A percentile compares a stretch with the other conserved stretches of the same genome.
phyloP scores from a whole-genome alignment of 2,888 invertebrate species.

The Aproaerema taeniolella region DNA sequence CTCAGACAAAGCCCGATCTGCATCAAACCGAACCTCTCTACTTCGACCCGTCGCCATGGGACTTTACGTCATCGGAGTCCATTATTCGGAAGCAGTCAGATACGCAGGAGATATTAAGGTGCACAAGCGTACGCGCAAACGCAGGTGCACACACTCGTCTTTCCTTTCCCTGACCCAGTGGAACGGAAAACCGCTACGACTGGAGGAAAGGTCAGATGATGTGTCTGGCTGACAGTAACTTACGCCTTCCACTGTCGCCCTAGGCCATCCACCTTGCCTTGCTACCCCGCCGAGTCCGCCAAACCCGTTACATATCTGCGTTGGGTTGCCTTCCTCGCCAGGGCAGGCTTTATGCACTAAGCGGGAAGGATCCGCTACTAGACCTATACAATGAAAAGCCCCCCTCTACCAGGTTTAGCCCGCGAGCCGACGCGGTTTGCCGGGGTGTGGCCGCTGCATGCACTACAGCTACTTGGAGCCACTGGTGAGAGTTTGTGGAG shows the following conservation, averaged over 20 bases:
- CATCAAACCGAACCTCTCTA: conserved; percentile 13
- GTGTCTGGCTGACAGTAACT: conserved; percentile 12
- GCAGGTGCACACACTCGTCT: conserved; percentile 7
- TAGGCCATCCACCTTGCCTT: conserved; percentile 15
- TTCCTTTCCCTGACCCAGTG: conserved; percentile 7
- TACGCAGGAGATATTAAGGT: conserved; percentile 2
- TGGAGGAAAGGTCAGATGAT: conserved; percentile 11
- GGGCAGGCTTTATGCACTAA: not conserved
- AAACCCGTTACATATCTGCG: not conserved
- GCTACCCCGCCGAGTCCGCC: conserved; percentile 1
- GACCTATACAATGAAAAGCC: too few relatives aligned
- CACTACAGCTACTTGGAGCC: too few relatives aligned
- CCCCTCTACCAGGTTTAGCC: too few relatives aligned
- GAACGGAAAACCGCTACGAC: conserved; percentile 15
- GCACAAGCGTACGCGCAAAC: not conserved
- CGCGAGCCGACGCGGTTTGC: too few relatives aligned
- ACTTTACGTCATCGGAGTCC: conserved; percentile 3
- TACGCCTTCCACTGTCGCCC: conserved; percentile 8
- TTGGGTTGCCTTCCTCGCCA: conserved; percentile 1
- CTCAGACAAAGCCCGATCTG: not conserved
- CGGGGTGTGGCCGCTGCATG: too few relatives aligned
- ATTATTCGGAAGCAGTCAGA: not conserved
- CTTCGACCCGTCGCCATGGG: conserved; percentile 11
- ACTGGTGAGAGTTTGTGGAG: too few relatives aligned
- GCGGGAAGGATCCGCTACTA: not conserved